A percentile compares a stretch with the other conserved stretches of the same genome.
Evolutionary conservation across 2,113 vertebrate genomes (phyloP).

Genomic region (Misgurnus mizolepis): DNA sequence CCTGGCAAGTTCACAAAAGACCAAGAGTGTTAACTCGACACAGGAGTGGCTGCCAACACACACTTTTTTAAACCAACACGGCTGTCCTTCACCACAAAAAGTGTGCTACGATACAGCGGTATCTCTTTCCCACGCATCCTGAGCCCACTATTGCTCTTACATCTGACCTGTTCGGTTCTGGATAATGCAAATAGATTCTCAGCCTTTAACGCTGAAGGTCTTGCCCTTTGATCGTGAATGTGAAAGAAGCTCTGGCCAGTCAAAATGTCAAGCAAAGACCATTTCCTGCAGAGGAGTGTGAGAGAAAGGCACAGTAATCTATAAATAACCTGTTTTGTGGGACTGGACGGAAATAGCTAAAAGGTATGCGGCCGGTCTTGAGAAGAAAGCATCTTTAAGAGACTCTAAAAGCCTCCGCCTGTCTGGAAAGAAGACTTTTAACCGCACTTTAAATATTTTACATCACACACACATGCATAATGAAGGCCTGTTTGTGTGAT

Average conservation of each 20-base stretch:
- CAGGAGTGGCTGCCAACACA: neutral
- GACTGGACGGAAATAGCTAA: constrained; percentile 31
- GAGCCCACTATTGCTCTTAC: neutral
- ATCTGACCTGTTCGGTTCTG: neutral
- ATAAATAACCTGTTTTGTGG: constrained; percentile 35
- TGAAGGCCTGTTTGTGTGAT: constrained; percentile 1
- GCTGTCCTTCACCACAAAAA: neutral
- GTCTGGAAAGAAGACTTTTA: neutral
- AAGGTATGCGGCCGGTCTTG: constrained; percentile 24
- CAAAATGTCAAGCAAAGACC: constrained; percentile 9
- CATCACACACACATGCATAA: constrained; percentile 14
- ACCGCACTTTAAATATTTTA: constrained; percentile 30
- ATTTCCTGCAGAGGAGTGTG: constrained; percentile 9
- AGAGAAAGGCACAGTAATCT: constrained; percentile 1
- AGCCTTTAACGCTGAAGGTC: neutral
- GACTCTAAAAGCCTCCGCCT: constrained; percentile 11
- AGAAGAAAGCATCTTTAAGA: constrained; percentile 19
- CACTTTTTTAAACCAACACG: too few species aligned
- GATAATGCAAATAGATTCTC: constrained; percentile 1
- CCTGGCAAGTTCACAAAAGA: constrained; percentile 8
- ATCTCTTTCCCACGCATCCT: neutral
- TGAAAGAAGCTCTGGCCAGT: neutral
- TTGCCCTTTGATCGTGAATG: neutral
- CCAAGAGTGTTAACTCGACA: neutral
- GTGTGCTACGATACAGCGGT: neutral